Evolutionary conservation across 2,113 vertebrate genomes (phyloP).

Genomic region (human (Homo sapiens)): GRCh38 chr17:48557501-48558000

Average conservation of each 20-base stretch:
- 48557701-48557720: not conserved
- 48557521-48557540: not conserved
- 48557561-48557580: not conserved
- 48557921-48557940: not conserved
- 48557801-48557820: not conserved
- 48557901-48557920: not conserved
- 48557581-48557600: not conserved
- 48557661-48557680: not conserved
- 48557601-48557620: not conserved
- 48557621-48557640: not conserved
- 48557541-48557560: not conserved
- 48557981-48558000: not conserved
- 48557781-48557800: not conserved
- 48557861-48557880: not conserved
- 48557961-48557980: not conserved
- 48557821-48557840: not conserved
- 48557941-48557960: not conserved
- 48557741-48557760: too few species aligned
- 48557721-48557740: conserved; percentile 48
- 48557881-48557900: not conserved
- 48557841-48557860: not conserved
- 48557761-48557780: conserved; percentile 45
- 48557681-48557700: too few species aligned
- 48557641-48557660: not conserved
- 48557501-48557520: not conserved